These are phyloP conservation scores for Zootermopsis nevadensis DNA, from an alignment of 2,888 invertebrate genomes.

Conservation along the genomic window DNA sequence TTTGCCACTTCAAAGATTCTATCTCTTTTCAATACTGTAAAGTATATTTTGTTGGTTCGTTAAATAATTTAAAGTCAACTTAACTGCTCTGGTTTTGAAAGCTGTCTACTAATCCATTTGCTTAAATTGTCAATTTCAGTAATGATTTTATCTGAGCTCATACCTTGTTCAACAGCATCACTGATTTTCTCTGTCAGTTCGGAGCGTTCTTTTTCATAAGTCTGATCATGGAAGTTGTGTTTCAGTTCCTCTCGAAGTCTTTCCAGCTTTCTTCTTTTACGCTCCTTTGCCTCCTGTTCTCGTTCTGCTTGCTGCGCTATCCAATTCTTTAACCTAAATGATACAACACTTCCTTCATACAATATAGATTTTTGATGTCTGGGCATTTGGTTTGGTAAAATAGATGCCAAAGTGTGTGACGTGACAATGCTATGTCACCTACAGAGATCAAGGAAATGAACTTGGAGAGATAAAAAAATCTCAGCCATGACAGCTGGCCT, in stretches of 20 bases:
- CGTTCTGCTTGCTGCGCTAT: slow-evolving; percentile 86
- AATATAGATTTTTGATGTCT: too few species aligned
- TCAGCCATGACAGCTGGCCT: too few species aligned
- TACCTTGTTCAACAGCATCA: slow-evolving; percentile 86
- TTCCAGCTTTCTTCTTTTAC: slow-evolving; percentile 82
- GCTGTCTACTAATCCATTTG: neutral
- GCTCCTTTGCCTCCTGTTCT: slow-evolving; percentile 80
- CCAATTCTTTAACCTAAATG: slow-evolving; percentile 84
- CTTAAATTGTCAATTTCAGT: neutral
- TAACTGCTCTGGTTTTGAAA: too few species aligned
- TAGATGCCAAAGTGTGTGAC: too few species aligned
- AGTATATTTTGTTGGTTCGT: too few species aligned
- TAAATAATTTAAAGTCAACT: too few species aligned
- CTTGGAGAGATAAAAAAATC: too few species aligned
- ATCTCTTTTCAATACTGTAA: too few species aligned
- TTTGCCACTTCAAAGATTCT: too few species aligned
- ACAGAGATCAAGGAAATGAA: too few species aligned
- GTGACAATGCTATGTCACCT: too few species aligned
- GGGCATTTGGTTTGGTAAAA: too few species aligned
- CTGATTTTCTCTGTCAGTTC: slow-evolving; percentile 83
- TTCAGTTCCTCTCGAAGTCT: slow-evolving; percentile 82
- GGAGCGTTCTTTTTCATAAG: slow-evolving; percentile 81
- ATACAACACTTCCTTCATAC: neutral
- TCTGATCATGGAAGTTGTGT: slow-evolving; percentile 86
- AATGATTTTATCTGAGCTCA: neutral